These are phyloP conservation scores for Ctena decussata DNA, from an alignment of 2,888 invertebrate genomes.

Conservation along the genomic window DNA sequence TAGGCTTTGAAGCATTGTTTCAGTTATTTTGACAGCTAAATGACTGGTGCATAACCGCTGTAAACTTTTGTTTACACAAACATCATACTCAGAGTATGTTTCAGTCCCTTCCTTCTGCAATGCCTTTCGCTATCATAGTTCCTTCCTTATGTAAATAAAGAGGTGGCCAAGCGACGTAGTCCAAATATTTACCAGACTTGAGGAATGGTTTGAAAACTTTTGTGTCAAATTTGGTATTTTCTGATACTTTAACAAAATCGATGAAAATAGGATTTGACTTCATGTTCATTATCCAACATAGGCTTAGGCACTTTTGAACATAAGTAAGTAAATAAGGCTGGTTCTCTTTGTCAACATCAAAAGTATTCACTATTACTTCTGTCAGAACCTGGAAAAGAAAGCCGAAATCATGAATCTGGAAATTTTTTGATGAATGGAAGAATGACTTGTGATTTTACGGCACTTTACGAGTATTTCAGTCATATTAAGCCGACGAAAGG, in stretches of 20 bases:
- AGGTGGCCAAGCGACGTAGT: not conserved
- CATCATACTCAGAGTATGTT: no score
- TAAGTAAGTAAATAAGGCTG: not conserved
- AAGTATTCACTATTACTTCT: not conserved
- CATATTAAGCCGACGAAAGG: no score
- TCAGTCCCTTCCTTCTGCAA: not conserved
- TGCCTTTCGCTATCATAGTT: not conserved
- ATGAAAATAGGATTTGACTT: not conserved
- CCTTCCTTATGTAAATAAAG: not conserved
- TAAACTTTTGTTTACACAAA: no score
- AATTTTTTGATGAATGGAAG: no score
- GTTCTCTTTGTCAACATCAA: not conserved
- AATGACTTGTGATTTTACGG: no score
- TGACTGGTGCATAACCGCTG: no score
- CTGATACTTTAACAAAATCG: not conserved
- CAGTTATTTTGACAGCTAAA: no score
- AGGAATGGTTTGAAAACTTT: not conserved
- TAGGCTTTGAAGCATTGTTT: no score
- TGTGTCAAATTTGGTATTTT: not conserved
- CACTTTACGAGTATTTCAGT: no score
- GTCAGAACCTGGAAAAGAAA: not conserved
- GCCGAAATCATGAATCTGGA: no score
- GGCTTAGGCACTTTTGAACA: not conserved
- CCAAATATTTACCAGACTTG: not conserved
- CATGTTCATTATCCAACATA: not conserved